Percentiles rank a stretch among this genome's conserved stretches.
Evolutionary conservation across 2,797 vertebrate genomes (phyloP).

Genomic region (Eptatretus atami): DNA sequence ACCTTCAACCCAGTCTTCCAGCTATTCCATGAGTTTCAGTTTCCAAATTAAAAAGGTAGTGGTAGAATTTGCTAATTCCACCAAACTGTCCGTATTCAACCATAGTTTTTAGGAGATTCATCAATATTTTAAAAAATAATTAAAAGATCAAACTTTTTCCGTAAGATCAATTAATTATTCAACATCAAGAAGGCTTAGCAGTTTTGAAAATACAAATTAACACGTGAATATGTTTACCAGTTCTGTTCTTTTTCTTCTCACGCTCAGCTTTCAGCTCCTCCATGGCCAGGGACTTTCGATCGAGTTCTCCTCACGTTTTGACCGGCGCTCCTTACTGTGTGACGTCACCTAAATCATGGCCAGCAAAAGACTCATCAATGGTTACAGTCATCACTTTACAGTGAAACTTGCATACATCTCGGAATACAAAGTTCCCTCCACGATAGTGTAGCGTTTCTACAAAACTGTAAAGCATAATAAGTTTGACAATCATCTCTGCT

Average conservation of each 20-base stretch:
- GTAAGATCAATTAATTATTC: not conserved
- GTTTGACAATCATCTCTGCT: no score
- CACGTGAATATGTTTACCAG: constrained; percentile 20
- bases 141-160: not conserved
- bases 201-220: not conserved
- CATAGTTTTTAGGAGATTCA: no score
- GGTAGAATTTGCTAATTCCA: no score
- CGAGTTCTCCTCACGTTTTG: constrained; percentile 75
- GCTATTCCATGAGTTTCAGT: no score
- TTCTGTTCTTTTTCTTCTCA: constrained; percentile 94
- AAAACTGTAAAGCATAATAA: no score
- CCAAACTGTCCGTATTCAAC: no score
- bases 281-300: constrained; percentile 98
- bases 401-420: constrained; percentile 4
- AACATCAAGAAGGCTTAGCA: constrained; percentile 1
- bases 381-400: no score
- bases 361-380: no score
- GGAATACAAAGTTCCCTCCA: not conserved
- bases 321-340: constrained; percentile 81
- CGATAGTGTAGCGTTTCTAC: constrained; percentile 10
- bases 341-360: constrained; percentile 40
- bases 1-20: no score
- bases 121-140: no score
- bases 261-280: constrained; percentile 84
- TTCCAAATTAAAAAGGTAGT: no score